phyloP scores from a whole-genome alignment of 2,888 invertebrate species.

The Amblyjoppa proteus region DNA sequence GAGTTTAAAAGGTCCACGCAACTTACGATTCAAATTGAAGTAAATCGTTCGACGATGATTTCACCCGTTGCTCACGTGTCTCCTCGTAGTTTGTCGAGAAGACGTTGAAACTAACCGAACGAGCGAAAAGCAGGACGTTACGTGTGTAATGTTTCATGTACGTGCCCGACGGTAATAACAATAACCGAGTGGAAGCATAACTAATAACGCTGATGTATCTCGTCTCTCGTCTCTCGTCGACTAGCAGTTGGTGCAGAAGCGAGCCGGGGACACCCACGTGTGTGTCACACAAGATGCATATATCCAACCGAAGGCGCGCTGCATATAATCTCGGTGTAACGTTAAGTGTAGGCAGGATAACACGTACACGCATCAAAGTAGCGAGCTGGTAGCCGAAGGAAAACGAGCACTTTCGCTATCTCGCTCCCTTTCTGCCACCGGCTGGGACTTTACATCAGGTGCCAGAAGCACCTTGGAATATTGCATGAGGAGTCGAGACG shows the following conservation, averaged over 20 bases:
- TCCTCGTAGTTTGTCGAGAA: constrained; percentile 20
- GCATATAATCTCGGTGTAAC: constrained; percentile 40
- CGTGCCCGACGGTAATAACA: constrained; percentile 34
- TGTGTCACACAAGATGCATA: constrained; percentile 36
- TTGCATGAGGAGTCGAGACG: constrained; percentile 6
- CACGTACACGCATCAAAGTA: constrained; percentile 37
- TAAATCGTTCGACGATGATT: neutral
- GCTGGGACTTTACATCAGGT: constrained; percentile 46
- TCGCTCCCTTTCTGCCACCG: constrained; percentile 31
- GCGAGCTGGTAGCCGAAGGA: constrained; percentile 25
- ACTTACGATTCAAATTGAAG: neutral
- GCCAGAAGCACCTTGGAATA: constrained; percentile 30
- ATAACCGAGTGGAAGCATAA: constrained; percentile 36
- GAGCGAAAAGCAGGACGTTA: neutral
- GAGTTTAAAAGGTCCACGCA: neutral
- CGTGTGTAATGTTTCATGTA: constrained; percentile 14
- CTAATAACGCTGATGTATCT: constrained; percentile 28
- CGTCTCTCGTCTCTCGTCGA: constrained; percentile 5
- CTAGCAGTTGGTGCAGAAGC: neutral
- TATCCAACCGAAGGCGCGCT: constrained; percentile 3
- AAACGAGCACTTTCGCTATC: constrained; percentile 20
- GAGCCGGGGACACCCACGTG: constrained; percentile 45
- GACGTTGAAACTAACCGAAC: neutral
- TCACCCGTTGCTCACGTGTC: constrained; percentile 4
- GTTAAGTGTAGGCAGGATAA: constrained; percentile 47